phyloP scores from a whole-genome alignment of 2,888 invertebrate species.

The Camponotus fellah region DNA sequence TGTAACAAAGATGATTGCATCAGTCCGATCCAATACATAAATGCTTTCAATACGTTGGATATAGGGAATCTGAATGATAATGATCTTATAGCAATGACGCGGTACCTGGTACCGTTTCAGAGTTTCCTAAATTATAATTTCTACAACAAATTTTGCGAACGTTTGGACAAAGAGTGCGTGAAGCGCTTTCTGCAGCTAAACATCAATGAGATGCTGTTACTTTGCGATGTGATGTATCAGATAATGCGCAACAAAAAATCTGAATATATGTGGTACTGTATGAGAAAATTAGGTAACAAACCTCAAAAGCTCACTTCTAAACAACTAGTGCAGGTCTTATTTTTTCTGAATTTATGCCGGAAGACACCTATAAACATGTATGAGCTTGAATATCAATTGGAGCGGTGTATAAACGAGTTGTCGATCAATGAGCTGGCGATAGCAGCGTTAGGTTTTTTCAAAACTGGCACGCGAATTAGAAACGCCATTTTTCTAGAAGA shows the following conservation, averaged over 20 bases:
- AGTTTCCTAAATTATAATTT: fast-evolving
- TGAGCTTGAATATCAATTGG: slow-evolving; percentile 89
- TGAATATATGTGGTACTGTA: slow-evolving; percentile 35
- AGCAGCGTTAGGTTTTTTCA: slow-evolving; percentile 92
- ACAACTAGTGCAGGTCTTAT: slow-evolving; percentile 90
- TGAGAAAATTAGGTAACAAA: slow-evolving; percentile 87
- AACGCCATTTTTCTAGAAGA: slow-evolving; percentile 86
- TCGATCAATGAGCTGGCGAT: slow-evolving; percentile 90
- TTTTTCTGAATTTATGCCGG: slow-evolving; percentile 88
- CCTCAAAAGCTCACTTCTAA: slow-evolving; percentile 88
- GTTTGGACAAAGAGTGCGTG: slow-evolving; percentile 90
- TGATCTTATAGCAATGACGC: slow-evolving; percentile 87
- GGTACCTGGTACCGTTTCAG: slow-evolving; percentile 87
- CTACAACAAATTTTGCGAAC: slow-evolving; percentile 89
- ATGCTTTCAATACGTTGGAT: neutral
- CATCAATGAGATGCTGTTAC: slow-evolving; percentile 87
- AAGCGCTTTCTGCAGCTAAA: slow-evolving; percentile 87
- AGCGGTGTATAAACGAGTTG: slow-evolving; percentile 87
- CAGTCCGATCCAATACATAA: neutral
- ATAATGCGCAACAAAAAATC: slow-evolving; percentile 81
- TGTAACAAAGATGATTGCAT: neutral
- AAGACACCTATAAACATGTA: slow-evolving; percentile 88
- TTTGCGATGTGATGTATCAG: slow-evolving; percentile 90
- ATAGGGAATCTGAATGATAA: neutral
- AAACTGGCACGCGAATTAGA: slow-evolving; percentile 90